phyloP scores from a whole-genome alignment of 2,888 invertebrate genomes.

The Encarsia formosa region DNA sequence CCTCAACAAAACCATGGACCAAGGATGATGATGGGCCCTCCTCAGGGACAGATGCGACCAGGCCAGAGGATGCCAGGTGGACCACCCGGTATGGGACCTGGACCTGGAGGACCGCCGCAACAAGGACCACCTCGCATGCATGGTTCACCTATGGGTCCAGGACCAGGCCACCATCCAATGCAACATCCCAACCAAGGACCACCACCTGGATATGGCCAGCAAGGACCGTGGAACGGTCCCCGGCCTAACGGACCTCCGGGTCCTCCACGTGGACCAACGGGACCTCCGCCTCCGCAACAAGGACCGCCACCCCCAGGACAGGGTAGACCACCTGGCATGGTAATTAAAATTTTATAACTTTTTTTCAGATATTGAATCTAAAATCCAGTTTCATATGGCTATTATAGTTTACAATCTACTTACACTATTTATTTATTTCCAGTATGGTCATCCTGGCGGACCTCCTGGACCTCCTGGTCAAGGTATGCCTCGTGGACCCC shows the following conservation, averaged over 20 bases:
- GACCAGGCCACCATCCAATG: constrained; percentile 58
- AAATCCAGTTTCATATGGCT: not conserved
- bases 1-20: constrained; percentile 56
- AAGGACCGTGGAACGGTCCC: constrained; percentile 58
- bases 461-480: constrained; percentile 57
- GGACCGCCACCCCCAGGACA: constrained; percentile 48
- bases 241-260: constrained; percentile 58
- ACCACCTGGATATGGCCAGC: constrained; percentile 57
- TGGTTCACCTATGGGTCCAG: constrained; percentile 55
- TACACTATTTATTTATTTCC: constrained; percentile 37
- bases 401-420: not conserved
- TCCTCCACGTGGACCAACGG: constrained; percentile 55
- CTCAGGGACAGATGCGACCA: constrained; percentile 54
- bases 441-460: constrained; percentile 52
- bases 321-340: constrained; percentile 57
- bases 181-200: constrained; percentile 57
- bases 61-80: constrained; percentile 45
- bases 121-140: constrained; percentile 52
- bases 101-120: constrained; percentile 56
- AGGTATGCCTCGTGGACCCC: constrained; percentile 52
- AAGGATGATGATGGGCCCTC: constrained; percentile 60
- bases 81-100: constrained; percentile 49
- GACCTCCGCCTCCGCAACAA: constrained; percentile 58
- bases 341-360: constrained; percentile 37
- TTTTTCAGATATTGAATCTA: not conserved